Evolutionary conservation across 2,113 vertebrate species (phyloP).

Genomic region (Dolichallabes microphthalmus): DNA sequence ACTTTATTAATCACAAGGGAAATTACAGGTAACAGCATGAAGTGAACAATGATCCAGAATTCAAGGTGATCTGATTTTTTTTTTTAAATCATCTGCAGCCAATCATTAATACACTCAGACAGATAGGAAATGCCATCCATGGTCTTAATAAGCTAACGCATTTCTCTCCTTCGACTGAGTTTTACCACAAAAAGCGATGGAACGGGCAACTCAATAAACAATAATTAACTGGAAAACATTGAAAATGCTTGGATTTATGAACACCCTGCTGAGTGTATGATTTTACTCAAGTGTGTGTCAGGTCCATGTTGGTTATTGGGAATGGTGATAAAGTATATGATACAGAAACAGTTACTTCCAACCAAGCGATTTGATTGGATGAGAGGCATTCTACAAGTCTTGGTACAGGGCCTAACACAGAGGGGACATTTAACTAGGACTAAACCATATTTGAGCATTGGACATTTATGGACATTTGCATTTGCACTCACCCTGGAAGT

Average conservation of each 20-base stretch:
- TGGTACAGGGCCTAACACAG: too few relatives aligned
- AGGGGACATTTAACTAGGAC: too few relatives aligned
- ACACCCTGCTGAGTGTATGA: background rate
- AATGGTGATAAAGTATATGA: background rate
- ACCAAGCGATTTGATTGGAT: too few relatives aligned
- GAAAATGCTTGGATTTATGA: background rate
- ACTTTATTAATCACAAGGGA: background rate
- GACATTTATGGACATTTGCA: too few relatives aligned
- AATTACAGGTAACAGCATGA: background rate
- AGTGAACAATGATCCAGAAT: background rate
- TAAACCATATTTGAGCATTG: too few relatives aligned
- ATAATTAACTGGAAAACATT: background rate
- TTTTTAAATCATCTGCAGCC: background rate
- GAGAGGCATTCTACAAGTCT: too few relatives aligned
- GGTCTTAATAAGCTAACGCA: background rate
- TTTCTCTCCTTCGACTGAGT: background rate
- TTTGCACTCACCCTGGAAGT: too few relatives aligned
- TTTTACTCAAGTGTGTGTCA: background rate
- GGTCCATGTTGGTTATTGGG: background rate
- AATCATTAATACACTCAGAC: background rate
- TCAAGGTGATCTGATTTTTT: background rate
- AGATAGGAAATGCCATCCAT: background rate
- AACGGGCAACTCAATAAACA: background rate
- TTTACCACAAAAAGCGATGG: background rate
- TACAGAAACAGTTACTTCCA: too few relatives aligned